Percentiles rank a stretch among this genome's conserved stretches.
Conservation (phyloP, 2,888 invertebrate genomes). For the Drosophila borborema region DNA sequence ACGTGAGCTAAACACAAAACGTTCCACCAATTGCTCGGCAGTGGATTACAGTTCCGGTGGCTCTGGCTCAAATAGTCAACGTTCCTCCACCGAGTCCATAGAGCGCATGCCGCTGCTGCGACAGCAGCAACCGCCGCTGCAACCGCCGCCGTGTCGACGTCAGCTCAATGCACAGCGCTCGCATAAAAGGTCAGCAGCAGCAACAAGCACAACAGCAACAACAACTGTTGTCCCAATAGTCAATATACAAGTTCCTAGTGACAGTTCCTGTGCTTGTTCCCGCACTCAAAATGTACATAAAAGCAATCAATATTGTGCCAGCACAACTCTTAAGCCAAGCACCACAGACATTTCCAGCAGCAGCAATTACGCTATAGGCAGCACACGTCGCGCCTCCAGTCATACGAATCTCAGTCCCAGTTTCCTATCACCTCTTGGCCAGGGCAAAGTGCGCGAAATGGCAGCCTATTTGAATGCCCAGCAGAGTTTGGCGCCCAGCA, state of each 20-base stretch:
- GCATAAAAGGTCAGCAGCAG: slow-evolving; percentile 72
- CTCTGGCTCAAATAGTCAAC: slow-evolving; percentile 79
- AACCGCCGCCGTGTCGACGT: slow-evolving; percentile 68
- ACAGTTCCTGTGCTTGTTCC: slow-evolving; percentile 81
- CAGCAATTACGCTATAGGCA: slow-evolving; percentile 1
- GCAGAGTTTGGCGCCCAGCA: slow-evolving; percentile 48
- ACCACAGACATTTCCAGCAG: slow-evolving; percentile 35
- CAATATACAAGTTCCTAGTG: slow-evolving; percentile 81
- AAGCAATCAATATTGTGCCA: slow-evolving; percentile 76
- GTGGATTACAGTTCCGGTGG: slow-evolving; percentile 73
- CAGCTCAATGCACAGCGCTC: slow-evolving; percentile 82
- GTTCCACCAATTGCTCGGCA: slow-evolving; percentile 76
- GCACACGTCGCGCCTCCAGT: slow-evolving; percentile 56
- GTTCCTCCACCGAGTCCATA: slow-evolving; percentile 81
- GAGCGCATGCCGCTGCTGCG: slow-evolving; percentile 74
- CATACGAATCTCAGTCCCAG: slow-evolving; percentile 66
- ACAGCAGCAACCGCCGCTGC: slow-evolving; percentile 27
- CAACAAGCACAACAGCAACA: slow-evolving; percentile 7
- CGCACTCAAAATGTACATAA: slow-evolving; percentile 73
- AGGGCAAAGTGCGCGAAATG: slow-evolving; percentile 90
- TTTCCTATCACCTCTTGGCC: slow-evolving; percentile 83
- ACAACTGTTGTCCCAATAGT: slow-evolving; percentile 49
- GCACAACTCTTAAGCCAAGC: slow-evolving; percentile 55
- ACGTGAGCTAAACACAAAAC: slow-evolving; percentile 77
- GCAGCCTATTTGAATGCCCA: slow-evolving; percentile 88